Conservation (phyloP, 1,140 invertebrate genomes). For the Ruditapes philippinarum region DNA sequence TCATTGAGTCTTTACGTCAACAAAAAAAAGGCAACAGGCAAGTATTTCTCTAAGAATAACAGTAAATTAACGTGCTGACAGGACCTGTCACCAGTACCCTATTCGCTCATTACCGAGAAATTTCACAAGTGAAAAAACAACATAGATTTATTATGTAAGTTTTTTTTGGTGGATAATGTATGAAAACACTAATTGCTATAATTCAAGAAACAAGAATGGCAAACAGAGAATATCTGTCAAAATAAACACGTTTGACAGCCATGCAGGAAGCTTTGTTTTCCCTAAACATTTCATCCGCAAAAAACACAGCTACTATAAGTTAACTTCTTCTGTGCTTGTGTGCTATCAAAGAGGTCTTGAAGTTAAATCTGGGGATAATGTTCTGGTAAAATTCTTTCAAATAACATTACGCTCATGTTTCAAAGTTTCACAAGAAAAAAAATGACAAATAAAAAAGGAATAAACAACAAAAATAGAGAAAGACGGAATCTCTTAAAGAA, state of each 20-base stretch:
- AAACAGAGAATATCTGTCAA: background rate
- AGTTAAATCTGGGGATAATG: too few relatives aligned
- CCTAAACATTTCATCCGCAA: too few relatives aligned
- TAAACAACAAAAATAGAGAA: too few relatives aligned
- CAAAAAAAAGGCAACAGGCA: background rate
- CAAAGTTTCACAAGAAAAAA: too few relatives aligned
- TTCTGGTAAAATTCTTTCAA: too few relatives aligned
- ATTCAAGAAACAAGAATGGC: conserved; percentile 11
- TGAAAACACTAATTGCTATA: conserved; percentile 27
- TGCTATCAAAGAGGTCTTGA: background rate
- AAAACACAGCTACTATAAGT: background rate
- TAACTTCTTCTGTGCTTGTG: background rate
- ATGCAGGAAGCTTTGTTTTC: background rate
- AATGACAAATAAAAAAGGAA: too few relatives aligned
- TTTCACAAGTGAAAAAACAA: conserved; percentile 23
- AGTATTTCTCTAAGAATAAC: conserved; percentile 16
- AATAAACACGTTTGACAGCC: conserved; percentile 8
- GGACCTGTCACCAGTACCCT: background rate
- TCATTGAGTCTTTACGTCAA: background rate
- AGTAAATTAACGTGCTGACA: conserved; percentile 32
- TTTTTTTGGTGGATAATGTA: background rate
- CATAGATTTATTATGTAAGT: conserved; percentile 15
- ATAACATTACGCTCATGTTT: too few relatives aligned
- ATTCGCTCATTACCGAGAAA: conserved; percentile 33
- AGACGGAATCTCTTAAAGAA: too few relatives aligned